Evolutionary conservation across 53 echinoderm and acorn worm genomes (phyloP), one percentile per base, ranked within the genome.

Genomic region (Temnopleurus reevesii): DNA sequence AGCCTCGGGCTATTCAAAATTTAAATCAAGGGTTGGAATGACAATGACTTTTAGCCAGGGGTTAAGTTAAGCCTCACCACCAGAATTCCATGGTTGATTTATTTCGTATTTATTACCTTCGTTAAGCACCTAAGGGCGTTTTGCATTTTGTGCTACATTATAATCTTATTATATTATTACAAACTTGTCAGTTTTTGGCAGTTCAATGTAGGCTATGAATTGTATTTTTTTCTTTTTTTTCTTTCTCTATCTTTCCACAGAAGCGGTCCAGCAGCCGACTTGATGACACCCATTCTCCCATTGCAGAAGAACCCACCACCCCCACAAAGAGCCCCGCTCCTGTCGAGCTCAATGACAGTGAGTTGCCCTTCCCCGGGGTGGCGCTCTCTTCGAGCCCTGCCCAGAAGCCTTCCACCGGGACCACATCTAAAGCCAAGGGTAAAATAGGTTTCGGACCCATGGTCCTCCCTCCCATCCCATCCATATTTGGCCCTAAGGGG

Each of bases 391-490:
- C 12, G n/a, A 58, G 34, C 25, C 10, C 43, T 38, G 35, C 46
- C 38, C 23, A 53, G 6, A 46, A 36, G 6, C 59, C 57, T 43
- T 44, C 41, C 24, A 85, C 59, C 60, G 85, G 59, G 45, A 23
- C 66, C 46, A 31, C 47, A 6, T 33, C 17, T 19, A 86, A 92
- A 27, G 55, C 81, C 45, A 93, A 90, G 86, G 28, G 80, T 79
- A 34, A 2, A 5, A 10, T n/a, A n/a, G 88, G 88, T 31, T 66
- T 93, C 34, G 93, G 93, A 19, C 93, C 93, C 63, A 90, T 93
- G 90, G 93, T 93, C 46, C 90, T 92, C 19, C 92, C 92, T 2
- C 82, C 93, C 12, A 76, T 92, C 41, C 44, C n/a, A 56, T 61
- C 90, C 66, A 13, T 44, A 29, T 66, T 66, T 71, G 88, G 88